Evolutionary conservation across 2,888 invertebrate species (phyloP), one percentile per base, ranked within the genome.

Genomic region (Anoplius nigerrimus): DNA sequence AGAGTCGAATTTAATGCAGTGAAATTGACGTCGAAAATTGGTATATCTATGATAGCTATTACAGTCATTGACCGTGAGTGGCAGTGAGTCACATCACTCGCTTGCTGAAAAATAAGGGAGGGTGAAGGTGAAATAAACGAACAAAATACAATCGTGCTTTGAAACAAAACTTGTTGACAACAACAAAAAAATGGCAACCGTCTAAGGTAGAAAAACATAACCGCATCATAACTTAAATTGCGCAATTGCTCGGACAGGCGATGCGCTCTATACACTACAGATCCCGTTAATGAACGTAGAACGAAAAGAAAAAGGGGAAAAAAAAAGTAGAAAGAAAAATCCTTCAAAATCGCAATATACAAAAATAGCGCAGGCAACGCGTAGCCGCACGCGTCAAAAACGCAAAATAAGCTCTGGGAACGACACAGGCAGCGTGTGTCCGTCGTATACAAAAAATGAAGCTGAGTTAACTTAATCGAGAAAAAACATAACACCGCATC

Each of bases 151-250:
- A 70, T 78, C 21, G 18, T 58, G 72, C 76, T 91, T 90, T 90
- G 86, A 90, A 91, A 91, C 90, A 90, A 90, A 91, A 90, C 90
- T 91, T 91, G 83, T 88, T 87, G 81, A 79, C 84, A 86, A 86
- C 84, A 87, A 85, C 82, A 83, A 79, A 2, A n/a, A 22, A 84
- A 80, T 71, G 78, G 78, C 80, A 77, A 82, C 78, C 76, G 70
- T 81, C 72, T 75, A 78, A 86, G 75, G 82, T 86, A 86, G 83
- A 88, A 84, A 79, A 79, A 79, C 75, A 71, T 77, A 75, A 78
- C 64, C 51, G 65, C 46, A 70, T 69, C 43, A 72, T 73, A 73
- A 79, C 62, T 77, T 75, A 73, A 70, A 48, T 72, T 69, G 65
- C 56, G 62, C 56, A 34, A 8, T 34, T 48, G n/a, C 34, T 54